Percentiles rank a stretch among this genome's conserved stretches.
Evolutionary conservation across 2,113 vertebrate genomes (phyloP).

Genomic region (Pachyramphus minor): DNA sequence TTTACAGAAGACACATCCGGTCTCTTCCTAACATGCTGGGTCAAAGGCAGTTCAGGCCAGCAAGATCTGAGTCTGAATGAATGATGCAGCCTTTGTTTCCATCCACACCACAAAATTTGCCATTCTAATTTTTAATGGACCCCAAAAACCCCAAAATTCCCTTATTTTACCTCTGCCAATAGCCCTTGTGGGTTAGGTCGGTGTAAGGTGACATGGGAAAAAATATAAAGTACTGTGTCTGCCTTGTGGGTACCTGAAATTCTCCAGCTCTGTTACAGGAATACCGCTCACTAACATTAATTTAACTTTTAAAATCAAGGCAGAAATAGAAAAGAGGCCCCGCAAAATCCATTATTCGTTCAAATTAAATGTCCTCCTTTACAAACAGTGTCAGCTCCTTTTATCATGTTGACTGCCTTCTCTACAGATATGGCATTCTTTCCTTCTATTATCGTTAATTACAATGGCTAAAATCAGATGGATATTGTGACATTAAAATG

Average conservation of each 20-base stretch:
- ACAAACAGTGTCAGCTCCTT: not conserved
- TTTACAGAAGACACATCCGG: not conserved
- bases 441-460: not conserved
- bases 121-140: not conserved
- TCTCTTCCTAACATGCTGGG: not conserved
- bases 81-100: not conserved
- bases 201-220: accelerated
- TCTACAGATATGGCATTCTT: not conserved
- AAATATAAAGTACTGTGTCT: not conserved
- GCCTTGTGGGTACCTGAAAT: not conserved
- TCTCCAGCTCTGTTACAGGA: not conserved
- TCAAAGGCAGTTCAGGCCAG: not conserved
- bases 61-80: not conserved
- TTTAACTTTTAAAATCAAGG: not conserved
- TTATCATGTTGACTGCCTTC: not conserved
- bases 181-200: not conserved
- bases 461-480: not conserved
- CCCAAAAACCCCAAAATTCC: not conserved
- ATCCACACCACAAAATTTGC: not conserved
- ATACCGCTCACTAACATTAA: not conserved
- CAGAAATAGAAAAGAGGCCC: not conserved
- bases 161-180: not conserved
- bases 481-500: not conserved
- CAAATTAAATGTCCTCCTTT: not conserved
- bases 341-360: not conserved